Percentiles rank a stretch among this genome's conserved stretches.
phyloP scores from a whole-genome alignment of 2,888 invertebrate genomes.

The Conistra vaccinii region DNA sequence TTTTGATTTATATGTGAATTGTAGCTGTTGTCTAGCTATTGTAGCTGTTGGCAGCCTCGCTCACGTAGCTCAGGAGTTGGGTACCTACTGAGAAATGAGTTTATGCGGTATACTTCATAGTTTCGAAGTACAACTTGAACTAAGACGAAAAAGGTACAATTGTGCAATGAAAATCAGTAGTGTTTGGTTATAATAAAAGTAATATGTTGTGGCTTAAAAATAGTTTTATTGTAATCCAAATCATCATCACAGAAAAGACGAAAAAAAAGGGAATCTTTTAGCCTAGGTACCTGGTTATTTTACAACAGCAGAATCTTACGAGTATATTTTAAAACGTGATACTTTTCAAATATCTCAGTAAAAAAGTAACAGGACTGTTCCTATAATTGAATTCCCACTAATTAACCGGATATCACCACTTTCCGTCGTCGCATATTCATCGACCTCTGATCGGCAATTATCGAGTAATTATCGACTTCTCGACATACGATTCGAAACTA shows the following conservation, averaged over 20 bases:
- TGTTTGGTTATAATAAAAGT: neutral
- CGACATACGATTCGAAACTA: conserved; percentile 29
- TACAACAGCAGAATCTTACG: neutral
- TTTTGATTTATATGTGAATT: conserved; percentile 56
- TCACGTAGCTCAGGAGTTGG: conserved; percentile 27
- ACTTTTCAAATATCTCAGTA: neutral
- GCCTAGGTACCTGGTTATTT: neutral
- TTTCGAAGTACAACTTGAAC: conserved; percentile 10
- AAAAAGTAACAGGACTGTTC: neutral
- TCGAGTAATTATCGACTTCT: conserved; percentile 37
- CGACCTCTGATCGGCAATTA: conserved; percentile 36
- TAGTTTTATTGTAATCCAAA: neutral
- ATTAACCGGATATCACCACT: conserved; percentile 36
- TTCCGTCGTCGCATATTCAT: conserved; percentile 19
- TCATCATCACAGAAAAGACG: no score
- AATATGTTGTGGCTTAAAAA: neutral
- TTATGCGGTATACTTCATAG: conserved; percentile 20
- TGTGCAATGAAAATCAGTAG: neutral
- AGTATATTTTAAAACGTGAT: neutral
- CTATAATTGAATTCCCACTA: conserved; percentile 19
- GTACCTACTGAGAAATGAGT: conserved; percentile 42
- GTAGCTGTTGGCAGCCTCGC: conserved; percentile 29
- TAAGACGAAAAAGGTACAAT: neutral
- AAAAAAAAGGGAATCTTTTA: neutral
- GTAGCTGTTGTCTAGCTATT: conserved; percentile 30